A percentile compares a stretch with the other conserved stretches of the same genome.
These are phyloP conservation scores for Lycia hirtaria DNA, from an alignment of 2,888 invertebrate genomes.

Conservation along the genomic window DNA sequence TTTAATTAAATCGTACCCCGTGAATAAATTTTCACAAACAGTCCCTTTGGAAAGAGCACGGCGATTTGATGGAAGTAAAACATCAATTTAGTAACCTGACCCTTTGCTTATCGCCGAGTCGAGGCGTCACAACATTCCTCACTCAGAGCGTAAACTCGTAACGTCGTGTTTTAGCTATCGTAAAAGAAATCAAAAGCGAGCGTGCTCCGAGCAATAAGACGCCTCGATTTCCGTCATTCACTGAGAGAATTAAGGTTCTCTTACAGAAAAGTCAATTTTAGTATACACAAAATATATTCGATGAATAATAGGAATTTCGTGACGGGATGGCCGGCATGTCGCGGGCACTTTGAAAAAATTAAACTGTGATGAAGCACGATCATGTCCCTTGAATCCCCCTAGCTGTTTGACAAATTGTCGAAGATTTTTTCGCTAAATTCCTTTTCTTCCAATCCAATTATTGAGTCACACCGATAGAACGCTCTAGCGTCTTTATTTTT, in stretches of 20 bases:
- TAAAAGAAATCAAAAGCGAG: conserved; percentile 73
- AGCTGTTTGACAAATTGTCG: conserved; percentile 78
- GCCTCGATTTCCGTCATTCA: conserved; percentile 73
- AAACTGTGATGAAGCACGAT: conserved; percentile 80
- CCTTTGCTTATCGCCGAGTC: conserved; percentile 50
- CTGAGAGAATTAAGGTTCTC: conserved; percentile 76
- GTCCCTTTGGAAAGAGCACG: conserved; percentile 24
- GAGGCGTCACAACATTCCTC: conserved; percentile 58
- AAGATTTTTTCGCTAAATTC: conserved; percentile 77
- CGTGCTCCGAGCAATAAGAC: conserved; percentile 73
- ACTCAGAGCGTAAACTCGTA: conserved; percentile 66
- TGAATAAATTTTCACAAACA: conserved; percentile 29
- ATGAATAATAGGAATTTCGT: conserved; percentile 75
- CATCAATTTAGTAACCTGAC: conserved; percentile 36
- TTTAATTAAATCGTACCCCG: conserved; percentile 31
- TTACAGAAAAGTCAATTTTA: conserved; percentile 69
- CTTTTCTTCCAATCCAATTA: conserved; percentile 75
- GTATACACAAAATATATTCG: conserved; percentile 70
- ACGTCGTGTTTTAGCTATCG: conserved; percentile 69
- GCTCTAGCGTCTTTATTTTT: conserved; percentile 51
- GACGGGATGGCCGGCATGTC: conserved; percentile 55
- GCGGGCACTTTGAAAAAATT: conserved; percentile 71
- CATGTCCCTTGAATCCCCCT: conserved; percentile 68
- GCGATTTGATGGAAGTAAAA: conserved; percentile 34
- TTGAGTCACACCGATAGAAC: conserved; percentile 66